Evolutionary conservation across 2,888 invertebrate genomes (phyloP).

Genomic region (Mechanitis messenoides): DNA sequence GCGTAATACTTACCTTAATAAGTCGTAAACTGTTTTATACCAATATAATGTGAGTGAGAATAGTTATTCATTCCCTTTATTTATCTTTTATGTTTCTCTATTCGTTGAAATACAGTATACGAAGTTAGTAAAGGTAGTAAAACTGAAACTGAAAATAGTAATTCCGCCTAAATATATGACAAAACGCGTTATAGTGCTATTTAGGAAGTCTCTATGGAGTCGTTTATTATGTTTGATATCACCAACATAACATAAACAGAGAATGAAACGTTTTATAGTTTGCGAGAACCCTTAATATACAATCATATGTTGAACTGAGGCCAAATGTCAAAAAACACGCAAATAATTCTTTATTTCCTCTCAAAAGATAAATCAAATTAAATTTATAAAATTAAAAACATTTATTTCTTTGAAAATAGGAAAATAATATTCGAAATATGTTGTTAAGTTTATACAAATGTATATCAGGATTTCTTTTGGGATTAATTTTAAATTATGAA

Average conservation of each 20-base stretch:
- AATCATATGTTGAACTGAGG: conserved; percentile 12
- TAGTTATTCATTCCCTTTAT: conserved; percentile 11
- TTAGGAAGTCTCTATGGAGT: conserved; percentile 37
- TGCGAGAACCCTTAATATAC: conserved; percentile 11
- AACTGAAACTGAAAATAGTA: conserved; percentile 36
- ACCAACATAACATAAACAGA: conserved; percentile 34
- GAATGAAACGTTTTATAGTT: conserved; percentile 16
- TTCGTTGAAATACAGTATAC: conserved; percentile 29
- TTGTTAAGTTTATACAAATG: too few relatives aligned
- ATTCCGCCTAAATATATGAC: conserved; percentile 40
- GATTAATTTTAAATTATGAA: conserved; percentile 27
- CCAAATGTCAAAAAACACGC: conserved; percentile 10
- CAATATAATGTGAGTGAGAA: background rate
- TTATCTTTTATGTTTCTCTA: conserved; percentile 22
- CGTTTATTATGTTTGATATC: conserved; percentile 34
- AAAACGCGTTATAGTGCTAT: conserved; percentile 34
- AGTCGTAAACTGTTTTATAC: background rate
- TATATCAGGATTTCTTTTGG: conserved; percentile 11
- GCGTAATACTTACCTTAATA: background rate
- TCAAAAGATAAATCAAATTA: too few relatives aligned
- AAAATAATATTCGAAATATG: too few relatives aligned
- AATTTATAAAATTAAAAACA: too few relatives aligned
- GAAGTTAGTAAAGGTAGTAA: conserved; percentile 27
- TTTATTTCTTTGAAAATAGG: too few relatives aligned
- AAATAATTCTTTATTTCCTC: background rate